Evolutionary conservation across 2,113 vertebrate genomes (phyloP), one percentile per base, ranked within the genome.

Genomic region (Serilophus lunatus): DNA sequence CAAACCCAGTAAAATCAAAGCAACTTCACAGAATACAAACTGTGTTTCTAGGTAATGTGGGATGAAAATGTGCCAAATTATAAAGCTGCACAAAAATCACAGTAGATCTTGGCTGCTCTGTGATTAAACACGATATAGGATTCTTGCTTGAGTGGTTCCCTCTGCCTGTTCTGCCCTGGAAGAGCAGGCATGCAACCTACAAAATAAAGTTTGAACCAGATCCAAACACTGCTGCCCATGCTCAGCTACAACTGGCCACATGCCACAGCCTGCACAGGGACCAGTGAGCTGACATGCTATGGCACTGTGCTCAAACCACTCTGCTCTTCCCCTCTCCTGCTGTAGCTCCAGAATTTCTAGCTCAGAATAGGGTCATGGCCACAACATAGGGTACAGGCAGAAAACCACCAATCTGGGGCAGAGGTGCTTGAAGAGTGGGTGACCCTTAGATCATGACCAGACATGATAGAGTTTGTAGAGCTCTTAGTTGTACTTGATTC

Each of bases 191-290:
- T 6, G 33, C 20, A 63, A 82, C 29, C 49, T 54, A 69, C 28
- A 79, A 71, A 86, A 83, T 74, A 36, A 86, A 81, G 23, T 29
- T 13, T 86, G 88, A 86, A 69, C 12, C 45, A 74, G 82, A 85
- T 59, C 57, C 63, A 88, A 88, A 40, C 17, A 9, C 59, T 56
- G 71, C 51, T 85, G 75, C n/a, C 53, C 33, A 10, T 14, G 45
- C 47, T 71, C 13, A 18, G 36, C 26, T 28, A 47, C 0, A 0
- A 13, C 64, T 83, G 88, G 69, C 38, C 6, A 3, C 2, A 2
- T 1, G 40, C 74, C 72, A 78, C 0, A 0, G 69, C 20, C 56
- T 42, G 54, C 3, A 2, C 81, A 68, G 44, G 12, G 36, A 18
- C 20, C 35, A 71, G 51, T 49, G 23, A 82, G 38, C 19, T 2